These are phyloP conservation scores for Cydia pomonella DNA, from an alignment of 1,140 invertebrate species.

Conservation along the genomic window DNA sequence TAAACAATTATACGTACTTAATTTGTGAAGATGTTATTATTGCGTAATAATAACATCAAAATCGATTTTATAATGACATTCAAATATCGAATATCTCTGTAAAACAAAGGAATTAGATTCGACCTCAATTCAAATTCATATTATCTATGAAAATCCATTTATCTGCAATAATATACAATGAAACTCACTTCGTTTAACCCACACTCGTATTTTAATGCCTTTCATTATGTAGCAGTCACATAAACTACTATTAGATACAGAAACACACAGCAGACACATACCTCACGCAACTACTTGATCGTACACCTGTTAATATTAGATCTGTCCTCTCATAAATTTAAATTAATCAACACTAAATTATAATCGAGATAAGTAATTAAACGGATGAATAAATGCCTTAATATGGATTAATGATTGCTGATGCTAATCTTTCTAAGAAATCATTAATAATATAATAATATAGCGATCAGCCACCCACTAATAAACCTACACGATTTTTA, in stretches of 20 bases:
- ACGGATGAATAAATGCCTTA: slow-evolving; percentile 14
- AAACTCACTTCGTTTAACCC: too few relatives aligned
- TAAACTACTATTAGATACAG: too few relatives aligned
- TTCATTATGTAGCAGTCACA: too few relatives aligned
- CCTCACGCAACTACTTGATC: neutral
- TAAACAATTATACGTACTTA: too few relatives aligned
- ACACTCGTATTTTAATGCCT: too few relatives aligned
- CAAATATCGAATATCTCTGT: too few relatives aligned
- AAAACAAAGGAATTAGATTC: neutral
- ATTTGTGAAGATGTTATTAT: too few relatives aligned
- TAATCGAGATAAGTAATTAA: slow-evolving; percentile 16
- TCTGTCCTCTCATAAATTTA: slow-evolving; percentile 8
- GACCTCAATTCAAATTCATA: too few relatives aligned
- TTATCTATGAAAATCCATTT: too few relatives aligned
- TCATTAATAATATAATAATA: slow-evolving; percentile 30
- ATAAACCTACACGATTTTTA: neutral
- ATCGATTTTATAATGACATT: too few relatives aligned
- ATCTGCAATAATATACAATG: too few relatives aligned
- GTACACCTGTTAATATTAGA: slow-evolving; percentile 16
- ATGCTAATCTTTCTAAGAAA: neutral
- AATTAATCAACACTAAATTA: slow-evolving; percentile 29
- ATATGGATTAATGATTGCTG: slow-evolving; percentile 19
- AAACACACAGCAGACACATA: neutral
- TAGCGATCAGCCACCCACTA: slow-evolving; percentile 19
- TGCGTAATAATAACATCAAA: too few relatives aligned